phyloP scores from a whole-genome alignment of 2,888 invertebrate species.

The Tiliacea citrago region DNA sequence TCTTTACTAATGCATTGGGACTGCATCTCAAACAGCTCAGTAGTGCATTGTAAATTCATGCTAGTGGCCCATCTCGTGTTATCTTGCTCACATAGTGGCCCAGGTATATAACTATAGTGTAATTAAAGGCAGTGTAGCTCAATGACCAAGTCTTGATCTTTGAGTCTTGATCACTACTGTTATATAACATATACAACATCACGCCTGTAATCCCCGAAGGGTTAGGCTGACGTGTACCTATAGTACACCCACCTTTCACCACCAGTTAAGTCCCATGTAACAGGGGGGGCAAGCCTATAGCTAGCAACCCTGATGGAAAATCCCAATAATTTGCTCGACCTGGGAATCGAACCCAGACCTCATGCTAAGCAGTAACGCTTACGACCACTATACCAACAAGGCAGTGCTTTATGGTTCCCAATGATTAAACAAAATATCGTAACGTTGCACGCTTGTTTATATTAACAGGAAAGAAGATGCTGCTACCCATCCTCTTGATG shows the following conservation, averaged over 20 bases:
- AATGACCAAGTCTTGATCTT: background rate
- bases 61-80: conserved; percentile 15
- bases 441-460: background rate
- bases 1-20: conserved; percentile 42
- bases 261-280: background rate
- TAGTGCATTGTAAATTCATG: conserved; percentile 35
- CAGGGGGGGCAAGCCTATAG: no score
- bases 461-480: no score
- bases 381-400: background rate
- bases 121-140: background rate
- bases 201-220: no score
- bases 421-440: background rate
- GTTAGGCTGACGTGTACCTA: background rate
- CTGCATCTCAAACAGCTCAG: conserved; percentile 43
- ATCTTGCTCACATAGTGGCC: conserved; percentile 3
- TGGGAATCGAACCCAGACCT: background rate
- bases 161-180: no score
- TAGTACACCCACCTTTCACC: background rate
- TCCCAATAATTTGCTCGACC: background rate
- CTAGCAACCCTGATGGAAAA: background rate
- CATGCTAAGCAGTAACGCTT: background rate
- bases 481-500: no score
- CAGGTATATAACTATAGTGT: background rate
- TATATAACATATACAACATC: no score
- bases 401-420: background rate